A percentile compares a stretch with the other conserved stretches of the same genome.
These are phyloP conservation scores for Netelia melanura DNA, from an alignment of 2,888 invertebrate species.

Conservation along the genomic window DNA sequence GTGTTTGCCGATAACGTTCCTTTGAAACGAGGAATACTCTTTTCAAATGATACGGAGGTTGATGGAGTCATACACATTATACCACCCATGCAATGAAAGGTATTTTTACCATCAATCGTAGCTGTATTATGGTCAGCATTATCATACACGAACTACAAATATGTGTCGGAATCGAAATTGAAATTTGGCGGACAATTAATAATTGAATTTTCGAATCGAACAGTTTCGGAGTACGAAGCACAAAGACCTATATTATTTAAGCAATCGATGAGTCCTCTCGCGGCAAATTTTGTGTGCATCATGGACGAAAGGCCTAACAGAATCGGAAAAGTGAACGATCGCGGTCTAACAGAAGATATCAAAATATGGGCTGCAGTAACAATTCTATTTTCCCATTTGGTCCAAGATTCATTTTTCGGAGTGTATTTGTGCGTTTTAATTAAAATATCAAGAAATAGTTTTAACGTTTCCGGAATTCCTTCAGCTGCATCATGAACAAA, in stretches of 20 bases:
- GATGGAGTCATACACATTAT: conserved; percentile 15
- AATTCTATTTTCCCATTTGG: neutral
- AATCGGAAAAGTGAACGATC: conserved; percentile 77
- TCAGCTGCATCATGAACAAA: neutral
- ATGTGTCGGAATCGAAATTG: neutral
- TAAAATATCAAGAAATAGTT: neutral
- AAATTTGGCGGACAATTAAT: conserved; percentile 59
- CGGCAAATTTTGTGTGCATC: conserved; percentile 73
- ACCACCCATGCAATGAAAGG: conserved; percentile 12
- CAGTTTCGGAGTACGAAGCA: conserved; percentile 73
- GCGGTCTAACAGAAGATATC: conserved; percentile 72
- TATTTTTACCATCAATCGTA: conserved; percentile 7
- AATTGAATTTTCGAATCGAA: conserved; percentile 73
- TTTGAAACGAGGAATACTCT: neutral
- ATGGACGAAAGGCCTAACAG: conserved; percentile 72
- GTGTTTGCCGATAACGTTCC: conserved; percentile 68
- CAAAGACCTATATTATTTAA: conserved; percentile 71
- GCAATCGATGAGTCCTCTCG: conserved; percentile 70
- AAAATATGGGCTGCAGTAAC: neutral
- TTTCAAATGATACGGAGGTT: neutral
- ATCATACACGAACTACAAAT: neutral
- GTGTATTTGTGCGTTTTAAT: neutral
- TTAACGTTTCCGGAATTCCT: neutral
- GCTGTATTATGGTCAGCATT: neutral
- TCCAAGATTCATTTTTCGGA: too few species aligned